Percentiles rank a stretch among this genome's conserved stretches.
These are phyloP conservation scores for Camptogramma bilineatum DNA, from an alignment of 2,888 invertebrate genomes.

Conservation along the genomic window DNA sequence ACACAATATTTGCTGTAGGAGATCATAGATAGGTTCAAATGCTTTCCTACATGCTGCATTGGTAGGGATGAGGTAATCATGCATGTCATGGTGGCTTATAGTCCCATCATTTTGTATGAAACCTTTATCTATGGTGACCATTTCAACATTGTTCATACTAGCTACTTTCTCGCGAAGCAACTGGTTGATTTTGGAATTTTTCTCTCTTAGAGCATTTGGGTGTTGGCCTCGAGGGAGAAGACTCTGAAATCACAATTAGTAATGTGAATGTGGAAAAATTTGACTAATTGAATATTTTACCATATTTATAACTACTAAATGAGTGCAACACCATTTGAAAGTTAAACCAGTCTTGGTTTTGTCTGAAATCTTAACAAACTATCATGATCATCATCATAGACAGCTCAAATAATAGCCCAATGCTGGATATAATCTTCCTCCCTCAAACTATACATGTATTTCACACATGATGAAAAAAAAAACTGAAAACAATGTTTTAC, in stretches of 20 bases:
- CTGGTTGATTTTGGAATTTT: slow-evolving; percentile 91
- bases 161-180: slow-evolving; percentile 87
- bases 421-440: too few species aligned
- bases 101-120: slow-evolving; percentile 91
- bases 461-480: too few species aligned
- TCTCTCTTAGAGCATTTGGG: slow-evolving; percentile 92
- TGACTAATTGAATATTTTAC: too few species aligned
- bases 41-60: slow-evolving; percentile 94
- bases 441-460: too few species aligned
- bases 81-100: slow-evolving; percentile 96
- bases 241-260: slow-evolving; percentile 86
- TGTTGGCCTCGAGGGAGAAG: slow-evolving; percentile 94
- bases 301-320: too few species aligned
- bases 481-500: too few species aligned
- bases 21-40: slow-evolving; percentile 93
- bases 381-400: too few species aligned
- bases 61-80: slow-evolving; percentile 95
- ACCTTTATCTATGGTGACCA: slow-evolving; percentile 92
- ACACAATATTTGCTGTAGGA: slow-evolving; percentile 90
- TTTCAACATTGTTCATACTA: slow-evolving; percentile 89
- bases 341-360: too few species aligned
- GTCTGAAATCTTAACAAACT: too few species aligned
- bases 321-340: too few species aligned
- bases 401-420: too few species aligned
- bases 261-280: too few species aligned